Base-by-base conservation (phyloP, 1,140 invertebrate species). In the Argopecten irradians region DNA sequence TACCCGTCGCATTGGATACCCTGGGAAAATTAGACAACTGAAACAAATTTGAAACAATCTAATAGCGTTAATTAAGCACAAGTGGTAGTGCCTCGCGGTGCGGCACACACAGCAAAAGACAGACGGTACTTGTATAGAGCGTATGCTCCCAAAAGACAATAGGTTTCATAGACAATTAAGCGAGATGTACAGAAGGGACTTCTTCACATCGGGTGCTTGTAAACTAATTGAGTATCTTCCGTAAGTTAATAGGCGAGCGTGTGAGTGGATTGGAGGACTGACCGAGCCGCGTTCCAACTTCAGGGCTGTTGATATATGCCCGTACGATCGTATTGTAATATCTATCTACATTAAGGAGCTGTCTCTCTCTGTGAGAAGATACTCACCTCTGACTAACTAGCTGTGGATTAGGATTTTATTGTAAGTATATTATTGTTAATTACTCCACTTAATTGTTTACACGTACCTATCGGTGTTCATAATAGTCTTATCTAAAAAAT, bases 211-310 rank as follows among this genome's bases (percentile, higher is more conserved):
- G 55, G n/a, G 2, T n/a, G 55, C 55, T 71, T 71, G 55, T 71
- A 71, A 71, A 71, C 22, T 11, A n/a, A 28, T 71, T 71, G 55
- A 71, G 55, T n/a, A 71, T 71, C 55, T 71, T 71, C n/a, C 55
- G 55, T 71, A 71, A 71, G 55, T 71, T 71, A 71, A 71, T n/a
- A n/a, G n/a, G n/a, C n/a, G n/a, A 71, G 55, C 55, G 55, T 71
- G 8, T 71, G 55, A 71, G 55, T 71, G 55, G 28, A n/a, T 71
- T 22, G 28, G n/a, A n/a, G 55, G 55, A 71, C 5, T n/a, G n/a
- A 71, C 28, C 55, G 55, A 71, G 55, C 28, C n/a, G 55, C 55
- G 5, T 28, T 1, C 55, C 28, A 71, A 22, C 28, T n/a, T n/a
- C 1, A n/a, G n/a, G 1, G 0, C 55, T 71, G 55, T 22, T 71